Evolutionary conservation across 2,888 invertebrate species (phyloP), one percentile per base, ranked within the genome.

Genomic region (Mesorhabditis spiculigera): DNA sequence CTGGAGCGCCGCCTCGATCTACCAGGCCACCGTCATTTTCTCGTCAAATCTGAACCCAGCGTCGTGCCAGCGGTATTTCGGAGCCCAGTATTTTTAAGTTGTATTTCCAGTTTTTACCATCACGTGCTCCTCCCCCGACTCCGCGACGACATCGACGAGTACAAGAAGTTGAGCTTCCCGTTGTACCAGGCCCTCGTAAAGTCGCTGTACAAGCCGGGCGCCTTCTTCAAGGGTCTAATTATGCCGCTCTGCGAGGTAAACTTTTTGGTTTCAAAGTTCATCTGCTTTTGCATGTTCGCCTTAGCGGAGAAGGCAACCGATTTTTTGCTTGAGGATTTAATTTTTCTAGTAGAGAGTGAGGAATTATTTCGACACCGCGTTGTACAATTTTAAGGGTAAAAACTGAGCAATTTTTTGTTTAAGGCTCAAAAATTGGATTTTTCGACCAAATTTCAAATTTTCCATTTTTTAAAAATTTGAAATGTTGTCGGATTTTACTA

Each of bases 1-100:
- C 63, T 99, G 98, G 98, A 93, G 94, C 69, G 95, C 98, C 28
- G 96, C 97, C 63, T 93, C 96, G 0, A 93, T 98, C 92, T 96
- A 94, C 87, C 95, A 93, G 88, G 94, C 93, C 0, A 94, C 93
- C 0, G 89, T 96, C 85, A 93, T 97, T 82, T 99, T 98, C 87
- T 92, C 94, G n/a, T 95, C 97, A 0, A 95, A 95, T 87, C 89
- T 97, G 50, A 95, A 94, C 84, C 94, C 94, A 78, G 92, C 93
- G 84, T 94, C 95, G 94, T 95, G 95, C 0, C 96, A 97, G 86
- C 89, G 95, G 88, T 88, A 71, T 74, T 63, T 70, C 16, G 67
- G 45, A 28, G 41, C 3, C 5, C 65, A 4, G 41, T 4, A 42
- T 74, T 5, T 42, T 50, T 63, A 58, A 5, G 6, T 28, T 45